Base-by-base conservation (phyloP, 2,888 invertebrate species). In the Pasiphila rectangulata region DNA sequence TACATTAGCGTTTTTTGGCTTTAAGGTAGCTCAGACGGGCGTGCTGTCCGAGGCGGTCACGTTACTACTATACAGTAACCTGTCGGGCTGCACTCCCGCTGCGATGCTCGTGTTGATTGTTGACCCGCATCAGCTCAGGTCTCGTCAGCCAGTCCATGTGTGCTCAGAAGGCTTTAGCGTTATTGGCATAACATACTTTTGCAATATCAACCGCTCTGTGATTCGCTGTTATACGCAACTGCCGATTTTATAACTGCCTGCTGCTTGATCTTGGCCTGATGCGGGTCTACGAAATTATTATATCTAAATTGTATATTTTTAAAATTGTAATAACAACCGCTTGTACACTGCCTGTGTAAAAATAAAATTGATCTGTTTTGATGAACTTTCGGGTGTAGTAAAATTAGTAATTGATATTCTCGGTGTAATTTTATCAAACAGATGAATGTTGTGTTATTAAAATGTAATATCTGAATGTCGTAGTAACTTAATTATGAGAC, bases 321-420 rank as follows among this genome's bases (percentile, higher is more conserved):
- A 4, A 24, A 24, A 5, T 9, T 4, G 4, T 10, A 10, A 9
- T 9, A 24, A 24, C 10, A 34, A 47, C 57, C 48, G 63, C 64
- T 70, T 56, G 54, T 60, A 60, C 69, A 69, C 71, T 70, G 72
- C 72, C 75, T 19, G 36, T 24, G 43, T 35, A 40, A 25, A 25
- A 25, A 25, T 1, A 12, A 12, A 25, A 9, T 25, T 6, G 25
- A 12, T 12, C 5, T 12, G 12, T 25, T 25, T 25, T 5, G 12
- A 6, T 25, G 25, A 25, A 6, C 17, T 19, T n/a, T n/a, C n/a
- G n/a, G n/a, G n/a, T 27, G 34, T 25, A 2, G 20, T 40, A 10
- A 24, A 19, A 9, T 46, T 29, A 37, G 29, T 24, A 37, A 30
- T 36, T 23, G 24, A 45, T 45, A 24, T 45, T 32, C 21, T 35